Conservation (phyloP, 2,113 vertebrate species). For the Percina caprodes region DNA sequence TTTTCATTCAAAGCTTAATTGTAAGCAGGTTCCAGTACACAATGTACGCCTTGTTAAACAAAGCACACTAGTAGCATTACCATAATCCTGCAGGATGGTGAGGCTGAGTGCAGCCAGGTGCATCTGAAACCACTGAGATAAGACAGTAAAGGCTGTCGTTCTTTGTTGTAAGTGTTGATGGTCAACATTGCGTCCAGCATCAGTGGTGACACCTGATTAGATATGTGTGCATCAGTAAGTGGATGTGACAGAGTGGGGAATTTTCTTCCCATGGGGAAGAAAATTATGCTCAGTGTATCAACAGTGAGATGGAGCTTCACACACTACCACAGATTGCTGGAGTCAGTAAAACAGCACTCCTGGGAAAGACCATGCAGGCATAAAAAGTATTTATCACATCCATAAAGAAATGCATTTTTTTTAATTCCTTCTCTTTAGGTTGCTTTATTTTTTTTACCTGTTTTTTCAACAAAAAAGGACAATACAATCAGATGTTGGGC, state of each 20-base stretch:
- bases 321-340: slow-evolving; percentile 11
- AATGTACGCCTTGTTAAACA: slow-evolving; percentile 47
- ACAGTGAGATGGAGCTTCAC: slow-evolving; percentile 13
- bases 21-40: slow-evolving; percentile 24
- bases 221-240: slow-evolving; percentile 32
- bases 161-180: slow-evolving; percentile 7
- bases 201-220: slow-evolving; percentile 42
- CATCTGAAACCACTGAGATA: slow-evolving; percentile 47
- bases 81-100: slow-evolving; percentile 59
- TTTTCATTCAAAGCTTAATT: slow-evolving; percentile 7
- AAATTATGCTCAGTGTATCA: slow-evolving; percentile 25
- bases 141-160: slow-evolving; percentile 23
- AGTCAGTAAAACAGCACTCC: slow-evolving; percentile 35
- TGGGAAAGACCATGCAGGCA: not conserved
- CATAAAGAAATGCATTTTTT: slow-evolving; percentile 7
- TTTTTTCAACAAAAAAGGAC: not conserved
- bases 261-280: not conserved
- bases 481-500: slow-evolving; percentile 22
- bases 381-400: slow-evolving; percentile 29
- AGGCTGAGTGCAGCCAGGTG: slow-evolving; percentile 47
- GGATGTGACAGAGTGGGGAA: slow-evolving; percentile 21
- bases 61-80: slow-evolving; percentile 47
- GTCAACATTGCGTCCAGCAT: slow-evolving; percentile 12
- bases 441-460: not conserved
- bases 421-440: not conserved